A percentile compares a stretch with the other conserved stretches of the same genome.
Conservation (phyloP, 2,797 vertebrate genomes). For the Poeciliopsis infans region DNA sequence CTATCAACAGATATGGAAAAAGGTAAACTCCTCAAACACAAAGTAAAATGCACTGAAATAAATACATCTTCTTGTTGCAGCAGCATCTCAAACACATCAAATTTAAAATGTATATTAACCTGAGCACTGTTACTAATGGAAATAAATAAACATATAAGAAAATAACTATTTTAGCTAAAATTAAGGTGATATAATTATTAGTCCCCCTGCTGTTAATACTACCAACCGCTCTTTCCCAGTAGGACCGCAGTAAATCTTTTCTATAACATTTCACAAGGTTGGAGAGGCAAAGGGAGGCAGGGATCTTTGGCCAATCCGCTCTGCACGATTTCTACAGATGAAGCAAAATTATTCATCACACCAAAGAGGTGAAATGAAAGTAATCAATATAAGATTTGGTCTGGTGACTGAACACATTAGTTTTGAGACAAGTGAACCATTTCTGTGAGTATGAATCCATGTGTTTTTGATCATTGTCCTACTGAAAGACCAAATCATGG, state of each 20-base stretch:
- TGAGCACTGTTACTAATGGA: neutral
- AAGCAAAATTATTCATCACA: neutral
- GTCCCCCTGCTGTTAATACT: neutral
- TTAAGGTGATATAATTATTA: neutral
- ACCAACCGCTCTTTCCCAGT: neutral
- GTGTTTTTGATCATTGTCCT: neutral
- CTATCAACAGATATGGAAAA: slow-evolving; percentile 18
- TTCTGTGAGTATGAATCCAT: neutral
- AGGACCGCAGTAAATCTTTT: neutral
- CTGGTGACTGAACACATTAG: neutral
- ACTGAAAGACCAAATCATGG: neutral
- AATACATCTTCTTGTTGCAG: neutral
- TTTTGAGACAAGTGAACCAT: neutral
- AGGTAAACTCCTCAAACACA: neutral
- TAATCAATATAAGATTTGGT: neutral
- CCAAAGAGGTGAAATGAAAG: neutral
- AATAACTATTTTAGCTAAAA: neutral
- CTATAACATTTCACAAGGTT: neutral
- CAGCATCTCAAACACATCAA: neutral
- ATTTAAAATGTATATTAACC: neutral
- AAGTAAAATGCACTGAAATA: neutral
- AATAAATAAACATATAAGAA: neutral
- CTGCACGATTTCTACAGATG: neutral
- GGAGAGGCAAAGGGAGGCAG: neutral
- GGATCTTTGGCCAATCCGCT: neutral